A percentile compares a stretch with the other conserved stretches of the same genome.
These are phyloP conservation scores for Cephus nigrinus DNA, from an alignment of 2,888 invertebrate species.

Conservation along the genomic window DNA sequence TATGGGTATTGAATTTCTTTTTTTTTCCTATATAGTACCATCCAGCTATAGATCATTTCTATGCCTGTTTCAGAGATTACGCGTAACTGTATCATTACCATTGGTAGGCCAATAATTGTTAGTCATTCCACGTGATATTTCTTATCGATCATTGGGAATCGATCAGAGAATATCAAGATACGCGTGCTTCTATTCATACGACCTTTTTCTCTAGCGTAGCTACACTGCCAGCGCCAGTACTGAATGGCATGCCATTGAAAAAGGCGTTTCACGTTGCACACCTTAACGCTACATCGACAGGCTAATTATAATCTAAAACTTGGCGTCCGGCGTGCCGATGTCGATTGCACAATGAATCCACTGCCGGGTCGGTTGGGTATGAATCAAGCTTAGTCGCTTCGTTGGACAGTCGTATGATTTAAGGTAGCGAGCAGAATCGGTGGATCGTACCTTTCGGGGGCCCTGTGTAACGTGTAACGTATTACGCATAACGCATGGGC, in stretches of 20 bases:
- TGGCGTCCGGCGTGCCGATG: slow-evolving; percentile 1
- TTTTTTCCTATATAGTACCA: neutral
- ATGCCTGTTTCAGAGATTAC: neutral
- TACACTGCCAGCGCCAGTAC: neutral
- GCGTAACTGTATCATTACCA: neutral
- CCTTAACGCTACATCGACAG: neutral
- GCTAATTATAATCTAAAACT: neutral
- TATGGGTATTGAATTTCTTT: neutral
- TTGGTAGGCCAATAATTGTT: neutral
- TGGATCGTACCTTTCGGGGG: slow-evolving; percentile 16
- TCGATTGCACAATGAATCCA: slow-evolving; percentile 4
- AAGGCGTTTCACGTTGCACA: neutral
- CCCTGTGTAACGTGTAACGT: slow-evolving; percentile 24
- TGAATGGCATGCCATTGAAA: neutral
- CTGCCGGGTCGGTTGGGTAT: slow-evolving; percentile 33
- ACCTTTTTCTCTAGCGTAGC: neutral
- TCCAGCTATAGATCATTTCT: neutral
- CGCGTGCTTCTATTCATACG: neutral
- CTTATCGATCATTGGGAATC: neutral
- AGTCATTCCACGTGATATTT: neutral
- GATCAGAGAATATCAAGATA: neutral
- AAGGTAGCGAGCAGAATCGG: slow-evolving; percentile 34
- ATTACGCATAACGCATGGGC: slow-evolving; percentile 24
- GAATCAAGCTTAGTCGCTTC: slow-evolving; percentile 56
- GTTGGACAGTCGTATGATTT: slow-evolving; percentile 55